Base-by-base conservation (phyloP, 2,888 invertebrate species). In the Scaptodrosophila latifasciaeformis region DNA sequence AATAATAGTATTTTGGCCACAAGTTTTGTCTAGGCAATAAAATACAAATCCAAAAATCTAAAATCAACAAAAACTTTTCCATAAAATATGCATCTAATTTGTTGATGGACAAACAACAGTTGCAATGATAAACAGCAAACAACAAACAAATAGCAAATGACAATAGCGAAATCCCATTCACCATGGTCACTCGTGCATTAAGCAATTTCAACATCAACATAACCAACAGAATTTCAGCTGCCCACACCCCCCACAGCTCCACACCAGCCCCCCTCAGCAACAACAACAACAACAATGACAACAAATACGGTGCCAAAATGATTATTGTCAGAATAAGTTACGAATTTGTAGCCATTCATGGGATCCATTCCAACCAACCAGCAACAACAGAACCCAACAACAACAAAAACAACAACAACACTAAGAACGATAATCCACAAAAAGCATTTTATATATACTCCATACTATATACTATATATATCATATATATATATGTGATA, bases 1-100 rank as follows among this genome's bases (percentile, higher is more conserved):
- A n/a, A n/a, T n/a, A n/a, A n/a, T n/a, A n/a, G n/a, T n/a, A n/a
- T n/a, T n/a, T n/a, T n/a, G n/a, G n/a, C n/a, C n/a, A n/a, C n/a
- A n/a, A n/a, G n/a, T n/a, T n/a, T n/a, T n/a, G n/a, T n/a, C n/a
- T n/a, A n/a, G n/a, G n/a, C n/a, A n/a, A n/a, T n/a, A n/a, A n/a
- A n/a, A 24, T 24, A 3, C 24, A 24, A 24, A 3, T 24, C 40
- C 21, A 18, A 57, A 50, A 7, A n/a, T n/a, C 4, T 24, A 24
- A 7, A 24, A 24, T 24, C 3, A 49, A 57, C 45, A 31, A 43
- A 61, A 64, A 61, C 54, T 37, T 37, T 37, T 9, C 35, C 66
- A 69, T 67, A 53, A 67, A 67, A 62, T 62, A 69, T 66, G 66
- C 62, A 69, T 59, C 55, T 59, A 66, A 67, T 69, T 67, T 57